Percentiles rank a stretch among this genome's conserved stretches.
These are phyloP conservation scores for Falco columbarius DNA, from an alignment of 2,797 vertebrate genomes.

Conservation along the genomic window DNA sequence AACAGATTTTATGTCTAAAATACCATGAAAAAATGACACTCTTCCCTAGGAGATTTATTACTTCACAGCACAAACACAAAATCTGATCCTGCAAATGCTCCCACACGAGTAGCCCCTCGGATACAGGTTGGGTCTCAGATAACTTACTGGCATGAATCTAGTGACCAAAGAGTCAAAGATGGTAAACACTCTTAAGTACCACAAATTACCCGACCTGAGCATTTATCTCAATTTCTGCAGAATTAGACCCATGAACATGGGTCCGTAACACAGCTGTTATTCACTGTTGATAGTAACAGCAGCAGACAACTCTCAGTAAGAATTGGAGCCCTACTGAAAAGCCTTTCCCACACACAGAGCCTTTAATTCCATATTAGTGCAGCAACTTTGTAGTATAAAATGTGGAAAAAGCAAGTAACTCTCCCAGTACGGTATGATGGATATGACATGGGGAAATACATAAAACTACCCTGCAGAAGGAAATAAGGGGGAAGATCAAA, in stretches of 20 bases:
- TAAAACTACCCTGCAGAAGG: not conserved
- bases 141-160: not conserved
- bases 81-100: not conserved
- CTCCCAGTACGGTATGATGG: not conserved
- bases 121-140: not conserved
- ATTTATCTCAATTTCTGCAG: not conserved
- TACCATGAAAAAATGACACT: slow-evolving; percentile 24
- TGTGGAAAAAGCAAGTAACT: not conserved
- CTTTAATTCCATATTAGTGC: not conserved
- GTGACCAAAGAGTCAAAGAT: not conserved
- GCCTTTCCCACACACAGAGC: not conserved
- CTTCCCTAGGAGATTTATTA: slow-evolving; percentile 16
- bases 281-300: not conserved
- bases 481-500: not conserved
- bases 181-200: not conserved
- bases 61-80: slow-evolving; percentile 24
- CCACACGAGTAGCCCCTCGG: not conserved
- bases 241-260: not conserved
- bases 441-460: not conserved
- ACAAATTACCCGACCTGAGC: not conserved
- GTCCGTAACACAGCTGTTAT: not conserved
- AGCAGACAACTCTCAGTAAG: not conserved
- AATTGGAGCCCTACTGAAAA: not conserved
- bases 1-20: slow-evolving; percentile 61
- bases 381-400: not conserved